A percentile compares a stretch with the other conserved stretches of the same genome.
Evolutionary conservation across 2,888 invertebrate genomes (phyloP).

Genomic region (Pterostichus niger): DNA sequence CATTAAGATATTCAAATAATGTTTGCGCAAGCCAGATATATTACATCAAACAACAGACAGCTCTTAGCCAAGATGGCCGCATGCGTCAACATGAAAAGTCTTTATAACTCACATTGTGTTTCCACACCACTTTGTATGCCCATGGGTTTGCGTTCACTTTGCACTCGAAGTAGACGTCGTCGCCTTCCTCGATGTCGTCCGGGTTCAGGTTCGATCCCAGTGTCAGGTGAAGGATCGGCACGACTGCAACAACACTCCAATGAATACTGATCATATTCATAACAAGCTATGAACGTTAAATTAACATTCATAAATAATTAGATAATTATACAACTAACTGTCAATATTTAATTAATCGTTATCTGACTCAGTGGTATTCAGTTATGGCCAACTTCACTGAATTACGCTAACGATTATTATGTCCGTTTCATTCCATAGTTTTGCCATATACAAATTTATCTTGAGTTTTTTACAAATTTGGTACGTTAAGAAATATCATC

Average conservation of each 20-base stretch:
- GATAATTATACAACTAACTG: no score
- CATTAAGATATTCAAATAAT: conserved; percentile 62
- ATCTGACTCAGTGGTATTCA: no score
- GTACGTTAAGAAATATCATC: no score
- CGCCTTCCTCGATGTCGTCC: conserved; percentile 89
- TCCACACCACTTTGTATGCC: conserved; percentile 90
- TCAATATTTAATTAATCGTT: no score
- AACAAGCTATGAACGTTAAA: no score
- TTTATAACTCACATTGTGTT: conserved; percentile 85
- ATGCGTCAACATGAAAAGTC: conserved; percentile 58
- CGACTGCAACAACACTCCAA: conserved; percentile 77
- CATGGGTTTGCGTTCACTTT: conserved; percentile 88
- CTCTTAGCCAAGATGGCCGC: conserved; percentile 53
- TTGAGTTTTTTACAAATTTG: no score
- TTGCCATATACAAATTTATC: no score
- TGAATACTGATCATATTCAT: no score
- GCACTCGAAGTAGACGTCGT: conserved; percentile 90
- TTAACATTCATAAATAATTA: no score
- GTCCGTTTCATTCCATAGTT: no score
- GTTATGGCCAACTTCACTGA: no score
- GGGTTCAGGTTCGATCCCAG: conserved; percentile 88
- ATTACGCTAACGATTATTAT: no score
- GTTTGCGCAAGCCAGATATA: conserved; percentile 60
- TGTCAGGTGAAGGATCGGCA: conserved; percentile 84
- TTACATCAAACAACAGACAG: conserved; percentile 59